Percentiles rank a stretch among this genome's conserved stretches.
These are phyloP conservation scores for Ictalurus furcatus DNA, from an alignment of 2,113 vertebrate genomes.

Conservation along the genomic window DNA sequence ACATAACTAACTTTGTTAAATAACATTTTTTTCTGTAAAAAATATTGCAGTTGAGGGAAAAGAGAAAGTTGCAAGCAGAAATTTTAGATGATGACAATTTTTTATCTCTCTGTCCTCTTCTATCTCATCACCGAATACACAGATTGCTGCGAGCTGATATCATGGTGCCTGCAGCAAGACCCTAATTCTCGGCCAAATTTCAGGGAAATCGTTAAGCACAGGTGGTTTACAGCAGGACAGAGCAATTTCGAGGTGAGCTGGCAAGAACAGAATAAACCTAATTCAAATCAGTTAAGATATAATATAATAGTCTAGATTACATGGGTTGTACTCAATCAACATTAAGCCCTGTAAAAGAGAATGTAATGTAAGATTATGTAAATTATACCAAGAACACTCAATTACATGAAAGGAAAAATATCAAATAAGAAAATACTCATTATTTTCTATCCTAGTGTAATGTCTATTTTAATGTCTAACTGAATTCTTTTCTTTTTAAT, in stretches of 20 bases:
- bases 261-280: background rate
- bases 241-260: background rate
- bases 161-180: background rate
- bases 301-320: background rate
- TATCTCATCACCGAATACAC: background rate
- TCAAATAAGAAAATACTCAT: background rate
- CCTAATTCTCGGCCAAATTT: background rate
- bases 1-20: background rate
- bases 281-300: background rate
- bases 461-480: background rate
- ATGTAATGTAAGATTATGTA: background rate
- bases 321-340: background rate
- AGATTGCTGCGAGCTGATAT: background rate
- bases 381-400: background rate
- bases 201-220: background rate
- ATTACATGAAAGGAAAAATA: background rate
- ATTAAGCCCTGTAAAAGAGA: background rate
- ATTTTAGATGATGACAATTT: background rate
- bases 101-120: background rate
- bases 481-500: background rate
- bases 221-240: background rate
- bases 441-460: background rate
- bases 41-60: too few relatives aligned
- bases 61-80: too few relatives aligned
- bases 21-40: too few relatives aligned